A percentile compares a stretch with the other conserved stretches of the same genome.
Evolutionary conservation across 2,888 invertebrate species (phyloP).

Genomic region (Atrina japonica): DNA sequence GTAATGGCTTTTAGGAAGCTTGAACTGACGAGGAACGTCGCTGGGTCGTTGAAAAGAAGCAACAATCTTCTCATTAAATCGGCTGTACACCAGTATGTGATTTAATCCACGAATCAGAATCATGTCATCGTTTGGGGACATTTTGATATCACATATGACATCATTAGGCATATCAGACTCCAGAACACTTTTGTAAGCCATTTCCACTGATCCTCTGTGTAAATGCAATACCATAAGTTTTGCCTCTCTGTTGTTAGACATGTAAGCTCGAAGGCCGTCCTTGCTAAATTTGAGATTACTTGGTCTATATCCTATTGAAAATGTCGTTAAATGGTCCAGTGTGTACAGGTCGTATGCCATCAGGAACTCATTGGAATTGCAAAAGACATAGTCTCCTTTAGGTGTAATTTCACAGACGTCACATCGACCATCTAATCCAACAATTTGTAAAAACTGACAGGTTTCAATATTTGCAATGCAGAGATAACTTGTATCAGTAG

Average conservation of each 20-base stretch:
- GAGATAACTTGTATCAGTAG: slow-evolving; percentile 75
- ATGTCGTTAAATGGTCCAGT: slow-evolving; percentile 66
- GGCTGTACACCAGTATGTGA: slow-evolving; percentile 73
- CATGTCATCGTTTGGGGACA: slow-evolving; percentile 66
- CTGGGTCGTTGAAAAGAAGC: slow-evolving; percentile 69
- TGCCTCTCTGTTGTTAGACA: slow-evolving; percentile 67
- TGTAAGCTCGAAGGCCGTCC: slow-evolving; percentile 70
- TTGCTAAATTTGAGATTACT: slow-evolving; percentile 65
- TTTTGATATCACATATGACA: slow-evolving; percentile 52
- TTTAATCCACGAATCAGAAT: slow-evolving; percentile 65
- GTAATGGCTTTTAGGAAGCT: slow-evolving; percentile 73
- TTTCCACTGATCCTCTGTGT: slow-evolving; percentile 69
- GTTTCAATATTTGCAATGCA: slow-evolving; percentile 73
- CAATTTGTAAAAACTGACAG: slow-evolving; percentile 72
- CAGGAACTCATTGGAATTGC: slow-evolving; percentile 72
- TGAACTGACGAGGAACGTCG: slow-evolving; percentile 76
- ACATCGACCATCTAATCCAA: slow-evolving; percentile 72
- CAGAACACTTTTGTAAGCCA: slow-evolving; percentile 73
- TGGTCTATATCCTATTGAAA: slow-evolving; percentile 68
- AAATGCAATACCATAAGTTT: slow-evolving; percentile 73
- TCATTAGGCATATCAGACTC: slow-evolving; percentile 64
- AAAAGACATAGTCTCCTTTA: slow-evolving; percentile 73
- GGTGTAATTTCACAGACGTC: slow-evolving; percentile 73
- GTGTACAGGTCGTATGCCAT: slow-evolving; percentile 72
- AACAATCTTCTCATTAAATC: slow-evolving; percentile 66